Evolutionary conservation across 2,888 invertebrate species (phyloP).

Genomic region (Drosophila nr. perissopoda): DNA sequence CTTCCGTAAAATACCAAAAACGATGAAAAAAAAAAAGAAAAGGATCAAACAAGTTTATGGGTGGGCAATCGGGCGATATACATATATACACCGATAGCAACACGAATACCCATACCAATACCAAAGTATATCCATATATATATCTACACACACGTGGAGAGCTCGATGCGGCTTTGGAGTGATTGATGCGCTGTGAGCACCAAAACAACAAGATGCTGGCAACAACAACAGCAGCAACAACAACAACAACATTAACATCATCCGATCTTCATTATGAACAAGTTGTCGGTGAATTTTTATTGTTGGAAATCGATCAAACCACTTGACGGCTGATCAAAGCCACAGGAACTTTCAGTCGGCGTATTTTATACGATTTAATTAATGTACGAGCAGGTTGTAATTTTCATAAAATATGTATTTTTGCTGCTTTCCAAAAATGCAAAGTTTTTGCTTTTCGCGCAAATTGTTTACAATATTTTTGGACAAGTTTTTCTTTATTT

Average conservation of each 20-base stretch:
- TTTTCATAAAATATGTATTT: constrained; percentile 42
- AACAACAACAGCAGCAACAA: constrained; percentile 20
- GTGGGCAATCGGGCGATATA: constrained; percentile 56
- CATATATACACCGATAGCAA: constrained; percentile 2
- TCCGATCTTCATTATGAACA: constrained; percentile 69
- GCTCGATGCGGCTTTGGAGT: constrained; percentile 49
- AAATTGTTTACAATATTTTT: constrained; percentile 28
- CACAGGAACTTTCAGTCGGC: constrained; percentile 51
- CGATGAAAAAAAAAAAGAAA: constrained; percentile 7
- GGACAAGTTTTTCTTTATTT: too few species aligned
- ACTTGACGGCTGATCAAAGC: constrained; percentile 79
- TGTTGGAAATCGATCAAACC: constrained; percentile 75
- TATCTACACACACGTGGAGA: constrained; percentile 1
- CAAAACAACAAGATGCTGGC: constrained; percentile 53
- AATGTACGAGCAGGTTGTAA: constrained; percentile 42
- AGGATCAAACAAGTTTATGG: constrained; percentile 81
- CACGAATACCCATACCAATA: background rate
- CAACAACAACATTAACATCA: constrained; percentile 23
- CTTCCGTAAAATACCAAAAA: constrained; percentile 48
- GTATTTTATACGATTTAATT: constrained; percentile 75
- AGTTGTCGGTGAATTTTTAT: constrained; percentile 73
- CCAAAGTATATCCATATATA: background rate
- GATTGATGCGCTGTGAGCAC: constrained; percentile 70
- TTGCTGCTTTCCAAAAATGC: constrained; percentile 27
- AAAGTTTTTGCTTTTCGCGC: background rate